Evolutionary conservation across 1,140 invertebrate genomes (phyloP), one percentile per base, ranked within the genome.

Genomic region (Chymomyza costata): DNA sequence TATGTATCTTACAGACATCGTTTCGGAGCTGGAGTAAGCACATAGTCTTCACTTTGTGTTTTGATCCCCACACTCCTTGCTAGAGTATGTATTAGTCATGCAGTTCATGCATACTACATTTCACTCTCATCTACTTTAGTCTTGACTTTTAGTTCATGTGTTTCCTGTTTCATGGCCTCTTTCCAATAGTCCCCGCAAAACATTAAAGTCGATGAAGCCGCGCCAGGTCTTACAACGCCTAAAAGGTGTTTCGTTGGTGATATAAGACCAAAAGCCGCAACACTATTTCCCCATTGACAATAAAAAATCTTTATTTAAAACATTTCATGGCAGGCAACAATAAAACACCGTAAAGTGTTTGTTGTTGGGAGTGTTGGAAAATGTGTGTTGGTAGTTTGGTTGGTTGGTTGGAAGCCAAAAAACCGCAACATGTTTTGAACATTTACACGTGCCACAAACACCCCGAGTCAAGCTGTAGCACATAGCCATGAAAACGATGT

Each of bases 231-330:
- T 15, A 11, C 18, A 8, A 7, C 3, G 6, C 25, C 31, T 11
- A 48, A 37, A 55, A 62, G 63, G 68, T 71, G 67, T 50, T 47
- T 37, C 59, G 39, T 35, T 59, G 32, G 53, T 50, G 70, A 55
- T 63, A 59, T 76, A 78, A 78, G 63, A 57, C 71, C 53, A 66
- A 76, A 76, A 76, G 71, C 71, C 71, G 66, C 71, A 76, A 78
- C 71, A 63, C 73, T 76, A 78, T 63, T 63, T 58, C 53, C 66
- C 51, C 70, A 78, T 76, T 76, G 71, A 76, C 73, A 78, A 78
- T 78, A 78, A 78, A 78, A 78, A 78, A 80, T 80, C 71, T 78
- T 80, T 80, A 76, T 76, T 78, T 78, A 80, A 78, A 78, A 78
- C 71, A 78, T 80, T 76, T 78, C 73, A 78, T 58, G 73, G 63